Base-by-base conservation (phyloP, 2,797 vertebrate genomes). In the Xenopus petersii region DNA sequence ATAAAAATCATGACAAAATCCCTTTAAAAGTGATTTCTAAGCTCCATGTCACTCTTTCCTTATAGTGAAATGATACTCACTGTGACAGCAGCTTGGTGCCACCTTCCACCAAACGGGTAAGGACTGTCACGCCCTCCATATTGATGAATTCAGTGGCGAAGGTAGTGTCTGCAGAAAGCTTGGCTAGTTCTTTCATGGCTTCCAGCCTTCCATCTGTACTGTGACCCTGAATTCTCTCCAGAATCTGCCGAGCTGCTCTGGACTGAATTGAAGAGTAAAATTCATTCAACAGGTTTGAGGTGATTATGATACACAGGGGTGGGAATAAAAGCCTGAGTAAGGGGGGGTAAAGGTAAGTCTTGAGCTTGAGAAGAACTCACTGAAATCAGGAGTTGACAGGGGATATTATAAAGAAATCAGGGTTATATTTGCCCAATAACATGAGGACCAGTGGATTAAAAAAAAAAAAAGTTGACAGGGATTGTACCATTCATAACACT, bases 61-160 rank as follows among this genome's bases (percentile, higher is more conserved):
- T 9, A 6, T 42, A 42, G 26, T 1, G 26, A 30, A 30, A 30
- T 2, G 26, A 56, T 12, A 84, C 90, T 90, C 81, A 93, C 91
- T 93, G 91, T 69, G 91, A 92, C 4, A 93, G 78, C 80, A 93
- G 91, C 91, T 98, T 96, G 67, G 95, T 96, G 55, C 96, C 96
- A 0, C 96, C 95, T 82, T 99, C 98, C 46, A 98, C 97, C 0
- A 99, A 93, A 33, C 95, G 92, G 0, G 95, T 97, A 75, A 99
- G 88, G 21, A 97, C 94, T 42, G 91, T 86, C 2, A 99, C 95
- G 81, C 98, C 98, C 63, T 99, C 96, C 94, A 99, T 98, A 83
- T 98, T 98, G 84, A 99, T 96, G 89, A 98, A 99, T 87, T 99
- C 98, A 0, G 95, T 89, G 51, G 98, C 98, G 16, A 99, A 99